These are phyloP conservation scores for Orius insidiosus DNA, from an alignment of 1,140 invertebrate species.

Conservation along the genomic window DNA sequence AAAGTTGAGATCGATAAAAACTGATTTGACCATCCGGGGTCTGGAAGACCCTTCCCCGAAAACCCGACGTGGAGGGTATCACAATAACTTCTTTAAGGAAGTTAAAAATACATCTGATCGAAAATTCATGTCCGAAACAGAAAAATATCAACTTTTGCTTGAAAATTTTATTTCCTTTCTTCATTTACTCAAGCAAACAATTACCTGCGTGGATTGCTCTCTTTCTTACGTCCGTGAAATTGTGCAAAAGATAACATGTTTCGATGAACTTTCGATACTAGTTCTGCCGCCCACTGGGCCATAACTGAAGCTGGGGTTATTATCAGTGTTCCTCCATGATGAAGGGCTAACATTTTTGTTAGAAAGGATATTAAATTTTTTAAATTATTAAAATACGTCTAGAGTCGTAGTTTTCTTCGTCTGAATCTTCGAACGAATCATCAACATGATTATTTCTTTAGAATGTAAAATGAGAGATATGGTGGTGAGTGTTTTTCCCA, in stretches of 20 bases:
- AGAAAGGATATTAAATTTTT: constrained; percentile 7
- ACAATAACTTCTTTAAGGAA: no score
- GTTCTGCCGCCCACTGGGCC: constrained; percentile 77
- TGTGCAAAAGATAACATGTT: constrained; percentile 43
- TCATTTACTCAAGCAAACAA: no score
- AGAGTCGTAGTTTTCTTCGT: background rate
- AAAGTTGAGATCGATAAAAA: no score
- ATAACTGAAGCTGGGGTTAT: constrained; percentile 74
- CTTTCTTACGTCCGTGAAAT: constrained; percentile 67
- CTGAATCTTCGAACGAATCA: background rate
- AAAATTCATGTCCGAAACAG: no score
- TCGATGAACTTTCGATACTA: constrained; percentile 40
- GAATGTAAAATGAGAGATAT: constrained; percentile 53
- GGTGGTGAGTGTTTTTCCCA: constrained; percentile 86
- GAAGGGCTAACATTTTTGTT: constrained; percentile 17
- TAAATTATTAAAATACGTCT: constrained; percentile 2
- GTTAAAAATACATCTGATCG: no score
- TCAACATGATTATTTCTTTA: constrained; percentile 23
- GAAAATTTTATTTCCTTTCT: no score
- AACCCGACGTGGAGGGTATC: no score
- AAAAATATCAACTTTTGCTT: no score
- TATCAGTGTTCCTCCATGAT: constrained; percentile 61
- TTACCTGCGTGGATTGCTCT: constrained; percentile 37
- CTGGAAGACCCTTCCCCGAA: no score
- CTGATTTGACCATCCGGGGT: no score